Percentiles rank a stretch among this genome's conserved stretches.
Conservation (phyloP, 2,113 vertebrate species). For the Platichthys flesus region DNA sequence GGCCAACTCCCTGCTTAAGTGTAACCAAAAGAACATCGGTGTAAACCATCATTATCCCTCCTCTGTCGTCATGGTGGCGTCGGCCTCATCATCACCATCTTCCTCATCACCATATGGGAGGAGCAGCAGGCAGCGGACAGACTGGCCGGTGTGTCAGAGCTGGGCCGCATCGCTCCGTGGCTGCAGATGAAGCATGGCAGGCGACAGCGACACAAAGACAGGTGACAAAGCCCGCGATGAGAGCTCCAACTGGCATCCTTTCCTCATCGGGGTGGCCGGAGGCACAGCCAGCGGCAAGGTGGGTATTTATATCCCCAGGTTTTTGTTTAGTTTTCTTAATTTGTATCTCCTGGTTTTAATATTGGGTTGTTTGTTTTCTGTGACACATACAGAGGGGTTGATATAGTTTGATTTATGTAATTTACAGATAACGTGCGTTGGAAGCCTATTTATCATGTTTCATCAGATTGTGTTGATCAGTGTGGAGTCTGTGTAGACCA, state of each 20-base stretch:
- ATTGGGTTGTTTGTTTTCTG: too few species aligned
- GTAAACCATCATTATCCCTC: too few species aligned
- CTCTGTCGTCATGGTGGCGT: not conserved
- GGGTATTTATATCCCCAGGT: conserved; percentile 20
- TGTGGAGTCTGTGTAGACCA: too few species aligned
- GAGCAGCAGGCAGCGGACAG: conserved; percentile 43
- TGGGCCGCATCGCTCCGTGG: conserved; percentile 20
- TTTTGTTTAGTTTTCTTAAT: not conserved
- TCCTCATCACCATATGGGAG: conserved; percentile 19
- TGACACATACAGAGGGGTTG: too few species aligned
- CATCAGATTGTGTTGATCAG: too few species aligned
- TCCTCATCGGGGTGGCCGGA: conserved; percentile 92
- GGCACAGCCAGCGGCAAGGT: conserved; percentile 96
- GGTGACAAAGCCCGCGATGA: conserved; percentile 81
- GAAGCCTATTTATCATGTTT: too few species aligned
- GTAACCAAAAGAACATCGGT: too few species aligned
- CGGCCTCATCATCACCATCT: not conserved
- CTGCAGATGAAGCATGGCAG: conserved; percentile 86
- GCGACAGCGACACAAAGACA: conserved; percentile 89
- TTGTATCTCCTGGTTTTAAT: not conserved
- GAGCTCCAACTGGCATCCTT: conserved; percentile 83
- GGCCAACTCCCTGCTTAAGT: too few species aligned
- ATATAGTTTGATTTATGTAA: too few species aligned
- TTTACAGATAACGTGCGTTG: too few species aligned
- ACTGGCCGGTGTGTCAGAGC: not conserved